Percentiles rank a stretch among this genome's conserved stretches.
phyloP scores from a whole-genome alignment of 2,888 invertebrate species.

The Beris chalybata region DNA sequence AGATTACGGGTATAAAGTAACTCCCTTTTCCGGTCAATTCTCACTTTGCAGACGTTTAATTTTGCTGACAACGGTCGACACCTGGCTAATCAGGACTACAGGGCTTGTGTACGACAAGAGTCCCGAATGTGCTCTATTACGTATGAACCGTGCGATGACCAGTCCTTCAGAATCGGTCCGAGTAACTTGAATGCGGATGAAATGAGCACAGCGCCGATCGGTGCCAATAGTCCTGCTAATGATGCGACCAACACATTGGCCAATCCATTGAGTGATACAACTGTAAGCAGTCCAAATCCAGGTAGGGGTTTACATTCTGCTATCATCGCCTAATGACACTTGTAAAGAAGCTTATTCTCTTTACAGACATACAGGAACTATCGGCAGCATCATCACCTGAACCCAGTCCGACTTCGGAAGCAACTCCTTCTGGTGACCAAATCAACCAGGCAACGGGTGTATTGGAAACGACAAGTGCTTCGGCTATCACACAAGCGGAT shows the following conservation, averaged over 20 bases:
- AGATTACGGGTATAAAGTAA: too few relatives aligned
- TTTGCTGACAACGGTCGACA: slow-evolving; percentile 82
- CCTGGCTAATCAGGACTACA: slow-evolving; percentile 76
- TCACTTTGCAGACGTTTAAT: slow-evolving; percentile 69
- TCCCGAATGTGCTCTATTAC: slow-evolving; percentile 72
- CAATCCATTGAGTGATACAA: slow-evolving; percentile 6
- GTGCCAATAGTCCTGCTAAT: slow-evolving; percentile 27
- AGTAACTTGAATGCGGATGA: slow-evolving; percentile 24
- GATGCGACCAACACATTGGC: slow-evolving; percentile 18
- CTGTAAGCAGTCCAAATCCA: slow-evolving; percentile 1
- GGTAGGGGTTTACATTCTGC: neutral
- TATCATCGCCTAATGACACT: too few relatives aligned
- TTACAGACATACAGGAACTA: slow-evolving; percentile 3
- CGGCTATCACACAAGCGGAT: slow-evolving; percentile 15
- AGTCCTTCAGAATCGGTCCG: slow-evolving; percentile 74
- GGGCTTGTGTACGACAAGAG: slow-evolving; percentile 73
- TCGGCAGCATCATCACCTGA: neutral
- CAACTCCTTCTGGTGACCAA: neutral
- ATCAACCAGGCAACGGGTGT: neutral
- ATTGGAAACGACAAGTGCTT: neutral
- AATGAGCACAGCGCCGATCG: neutral
- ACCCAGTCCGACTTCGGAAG: neutral
- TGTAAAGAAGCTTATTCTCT: slow-evolving; percentile 8
- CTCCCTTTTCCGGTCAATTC: neutral
- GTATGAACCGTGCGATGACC: slow-evolving; percentile 74